A percentile compares a stretch with the other conserved stretches of the same genome.
phyloP scores from a whole-genome alignment of 2,113 vertebrate species.

The Nothoprocta perdicaria region DNA sequence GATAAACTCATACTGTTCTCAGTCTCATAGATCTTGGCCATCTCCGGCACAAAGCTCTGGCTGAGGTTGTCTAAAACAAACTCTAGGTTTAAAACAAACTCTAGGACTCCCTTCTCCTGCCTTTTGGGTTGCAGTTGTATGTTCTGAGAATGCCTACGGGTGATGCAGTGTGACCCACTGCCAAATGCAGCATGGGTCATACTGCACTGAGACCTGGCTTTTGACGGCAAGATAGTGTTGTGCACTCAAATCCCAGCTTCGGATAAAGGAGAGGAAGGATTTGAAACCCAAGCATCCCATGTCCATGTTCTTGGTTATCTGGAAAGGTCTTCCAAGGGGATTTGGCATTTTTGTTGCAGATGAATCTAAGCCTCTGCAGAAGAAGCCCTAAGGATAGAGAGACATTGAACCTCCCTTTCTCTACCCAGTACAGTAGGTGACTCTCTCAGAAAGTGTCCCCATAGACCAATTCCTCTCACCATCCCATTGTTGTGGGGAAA shows the following conservation, averaged over 20 bases:
- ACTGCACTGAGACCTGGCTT: not conserved
- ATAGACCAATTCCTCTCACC: not conserved
- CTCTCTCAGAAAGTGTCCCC: not conserved
- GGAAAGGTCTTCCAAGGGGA: not conserved
- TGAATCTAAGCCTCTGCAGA: not conserved
- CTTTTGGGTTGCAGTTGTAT: not conserved
- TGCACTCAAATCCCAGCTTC: not conserved
- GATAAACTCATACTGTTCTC: not conserved
- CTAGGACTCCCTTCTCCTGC: not conserved
- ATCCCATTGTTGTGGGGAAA: accelerated
- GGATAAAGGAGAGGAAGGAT: not conserved
- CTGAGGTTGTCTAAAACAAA: not conserved
- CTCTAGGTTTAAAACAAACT: not conserved
- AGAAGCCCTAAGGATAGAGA: not conserved
- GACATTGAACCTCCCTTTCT: not conserved
- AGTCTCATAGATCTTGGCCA: not conserved
- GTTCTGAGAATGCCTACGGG: not conserved
- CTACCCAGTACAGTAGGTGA: not conserved
- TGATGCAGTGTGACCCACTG: not conserved
- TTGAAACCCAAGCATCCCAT: not conserved
- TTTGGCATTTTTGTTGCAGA: not conserved
- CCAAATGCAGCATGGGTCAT: not conserved
- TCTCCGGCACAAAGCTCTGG: not conserved
- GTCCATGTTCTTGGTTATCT: not conserved
- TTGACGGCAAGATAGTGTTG: not conserved